phyloP scores from a whole-genome alignment of 2,888 invertebrate species.

The Cantharis lateralis region DNA sequence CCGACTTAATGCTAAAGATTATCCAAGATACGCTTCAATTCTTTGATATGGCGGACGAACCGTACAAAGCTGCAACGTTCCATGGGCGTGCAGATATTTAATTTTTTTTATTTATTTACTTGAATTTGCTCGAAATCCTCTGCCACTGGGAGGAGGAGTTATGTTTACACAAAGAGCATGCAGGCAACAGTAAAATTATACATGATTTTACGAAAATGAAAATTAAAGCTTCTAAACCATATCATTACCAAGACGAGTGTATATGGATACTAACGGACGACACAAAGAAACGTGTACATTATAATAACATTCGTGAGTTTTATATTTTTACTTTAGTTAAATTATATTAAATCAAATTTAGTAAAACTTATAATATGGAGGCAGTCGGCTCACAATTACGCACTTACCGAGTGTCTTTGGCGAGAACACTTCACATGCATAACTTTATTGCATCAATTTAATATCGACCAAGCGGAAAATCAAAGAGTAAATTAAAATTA shows the following conservation, averaged over 20 bases:
- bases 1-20: slow-evolving; percentile 51
- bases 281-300: slow-evolving; percentile 6
- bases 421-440: background rate
- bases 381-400: background rate
- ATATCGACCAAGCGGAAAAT: background rate
- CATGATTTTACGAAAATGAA: slow-evolving; percentile 38
- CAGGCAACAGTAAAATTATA: slow-evolving; percentile 37
- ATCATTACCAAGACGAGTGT: slow-evolving; percentile 15
- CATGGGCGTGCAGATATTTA: slow-evolving; percentile 3
- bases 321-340: background rate
- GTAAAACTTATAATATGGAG: background rate
- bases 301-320: slow-evolving; percentile 8
- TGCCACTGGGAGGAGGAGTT: slow-evolving; percentile 22
- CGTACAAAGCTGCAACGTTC: slow-evolving; percentile 6
- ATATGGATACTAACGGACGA: slow-evolving; percentile 21
- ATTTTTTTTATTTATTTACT: background rate
- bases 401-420: background rate
- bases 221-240: slow-evolving; percentile 32
- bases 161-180: slow-evolving; percentile 22
- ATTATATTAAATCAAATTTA: background rate
- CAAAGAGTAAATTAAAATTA: background rate
- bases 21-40: slow-evolving; percentile 53
- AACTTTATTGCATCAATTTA: background rate
- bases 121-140: background rate
- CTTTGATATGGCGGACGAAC: slow-evolving; percentile 35